phyloP scores from a whole-genome alignment of 2,888 invertebrate genomes.

The Dasysyrphus tricinctus region DNA sequence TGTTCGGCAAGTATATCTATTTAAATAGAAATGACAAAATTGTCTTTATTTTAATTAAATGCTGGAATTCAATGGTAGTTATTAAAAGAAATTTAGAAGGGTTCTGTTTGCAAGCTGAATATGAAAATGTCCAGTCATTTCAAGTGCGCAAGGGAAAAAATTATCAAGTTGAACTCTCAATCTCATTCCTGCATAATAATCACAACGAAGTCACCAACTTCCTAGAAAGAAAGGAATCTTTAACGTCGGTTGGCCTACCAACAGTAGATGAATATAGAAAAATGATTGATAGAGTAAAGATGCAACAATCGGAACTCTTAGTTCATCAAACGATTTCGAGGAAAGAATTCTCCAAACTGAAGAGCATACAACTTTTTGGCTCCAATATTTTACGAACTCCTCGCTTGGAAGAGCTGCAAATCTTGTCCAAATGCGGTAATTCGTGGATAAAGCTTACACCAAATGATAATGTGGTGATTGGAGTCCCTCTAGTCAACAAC shows the following conservation, averaged over 20 bases:
- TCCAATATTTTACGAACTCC: slow-evolving; percentile 77
- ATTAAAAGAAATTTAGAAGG: slow-evolving; percentile 67
- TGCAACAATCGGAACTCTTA: slow-evolving; percentile 78
- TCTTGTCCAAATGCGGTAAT: slow-evolving; percentile 80
- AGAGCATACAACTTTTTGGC: slow-evolving; percentile 78
- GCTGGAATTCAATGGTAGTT: slow-evolving; percentile 80
- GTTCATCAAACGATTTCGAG: slow-evolving; percentile 78
- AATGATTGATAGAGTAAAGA: slow-evolving; percentile 42
- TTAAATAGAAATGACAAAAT: slow-evolving; percentile 75
- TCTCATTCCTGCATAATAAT: slow-evolving; percentile 76
- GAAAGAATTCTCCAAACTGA: slow-evolving; percentile 76
- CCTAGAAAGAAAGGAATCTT: slow-evolving; percentile 62
- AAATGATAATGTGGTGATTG: slow-evolving; percentile 77
- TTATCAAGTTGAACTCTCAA: slow-evolving; percentile 78
- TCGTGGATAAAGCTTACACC: slow-evolving; percentile 79
- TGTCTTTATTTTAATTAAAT: slow-evolving; percentile 79
- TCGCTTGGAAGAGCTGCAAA: slow-evolving; percentile 80
- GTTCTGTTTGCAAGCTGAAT: slow-evolving; percentile 76
- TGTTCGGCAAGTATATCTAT: slow-evolving; percentile 80
- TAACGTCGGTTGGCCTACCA: background rate
- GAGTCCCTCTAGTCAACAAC: slow-evolving; percentile 79
- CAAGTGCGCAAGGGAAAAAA: slow-evolving; percentile 76
- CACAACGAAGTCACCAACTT: slow-evolving; percentile 78
- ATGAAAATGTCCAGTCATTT: slow-evolving; percentile 77
- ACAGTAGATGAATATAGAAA: slow-evolving; percentile 4